Base-by-base conservation (phyloP, 2,888 invertebrate species). In the Petrolisthes cinctipes region DNA sequence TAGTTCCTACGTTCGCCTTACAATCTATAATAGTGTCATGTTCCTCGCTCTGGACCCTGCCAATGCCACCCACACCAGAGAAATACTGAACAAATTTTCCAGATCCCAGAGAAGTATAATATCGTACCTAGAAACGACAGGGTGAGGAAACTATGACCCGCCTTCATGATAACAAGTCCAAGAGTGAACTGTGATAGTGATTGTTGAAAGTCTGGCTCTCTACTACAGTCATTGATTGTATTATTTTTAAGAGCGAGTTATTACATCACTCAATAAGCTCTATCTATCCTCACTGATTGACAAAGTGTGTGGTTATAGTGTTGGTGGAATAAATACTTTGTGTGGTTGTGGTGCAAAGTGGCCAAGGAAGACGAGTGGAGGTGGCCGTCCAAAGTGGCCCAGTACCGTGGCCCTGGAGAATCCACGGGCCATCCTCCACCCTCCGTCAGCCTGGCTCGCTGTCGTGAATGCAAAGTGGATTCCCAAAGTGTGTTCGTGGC, bases 341-440 rank as follows among this genome's bases (percentile, higher is more conserved):
- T 76, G 53, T 11, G 9, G 53, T 20, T 14, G 82, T 76, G 53
- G 53, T 51, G 53, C 76, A 76, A 7, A 76, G 76, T 51, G 53
- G 53, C 37, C 37, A 23, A n/a, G 17, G 53, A 76, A 76, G 51
- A 51, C 17, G 53, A 51, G n/a, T 14, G 37, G 7, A 54, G n/a
- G 82, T 78, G 84, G 84, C 53, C 56, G 20, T 84, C 78, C 75
- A 83, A 37, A 76, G 83, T 83, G 83, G 76, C 76, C 76, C 66
- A 51, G 51, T 76, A 68, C 78, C 66, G 85, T 85, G 85, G 85
- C 85, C 79, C 54, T 66, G 53, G 23, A 23, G 54, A 54, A n/a
- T n/a, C 79, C 66, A 11, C 85, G 68, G n/a, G 71, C 71, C 71
- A 11, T 71, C 2, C 71, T 11, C 71, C 71, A n/a, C 71, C 71